phyloP scores from a whole-genome alignment of 2,797 vertebrate genomes.

The Leptodactylus fallax region DNA sequence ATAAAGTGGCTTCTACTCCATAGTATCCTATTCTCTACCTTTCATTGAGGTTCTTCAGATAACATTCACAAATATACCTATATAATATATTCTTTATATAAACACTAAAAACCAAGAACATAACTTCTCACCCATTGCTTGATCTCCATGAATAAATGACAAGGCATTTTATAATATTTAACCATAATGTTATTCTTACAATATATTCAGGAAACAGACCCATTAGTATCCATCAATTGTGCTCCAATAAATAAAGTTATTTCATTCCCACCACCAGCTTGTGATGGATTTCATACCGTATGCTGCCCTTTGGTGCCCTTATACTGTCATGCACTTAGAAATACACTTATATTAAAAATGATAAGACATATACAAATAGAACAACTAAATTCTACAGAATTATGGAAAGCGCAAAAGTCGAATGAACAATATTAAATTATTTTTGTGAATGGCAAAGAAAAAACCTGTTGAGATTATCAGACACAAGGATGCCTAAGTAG shows the following conservation, averaged over 20 bases:
- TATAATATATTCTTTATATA: not conserved
- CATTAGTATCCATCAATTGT: not conserved
- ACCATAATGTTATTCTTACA: not conserved
- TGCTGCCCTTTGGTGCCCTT: not conserved
- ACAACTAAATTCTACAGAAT: not conserved
- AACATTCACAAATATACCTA: not conserved
- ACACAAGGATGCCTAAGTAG: slow-evolving; percentile 28
- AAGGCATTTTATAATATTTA: not conserved
- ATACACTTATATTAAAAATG: not conserved
- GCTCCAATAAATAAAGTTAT: not conserved
- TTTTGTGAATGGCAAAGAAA: not conserved
- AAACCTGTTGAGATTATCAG: slow-evolving; percentile 12
- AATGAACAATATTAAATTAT: not conserved
- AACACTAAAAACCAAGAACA: not conserved
- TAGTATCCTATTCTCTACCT: not conserved
- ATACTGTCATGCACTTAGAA: not conserved
- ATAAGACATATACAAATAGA: not conserved
- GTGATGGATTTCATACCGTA: slow-evolving; percentile 1
- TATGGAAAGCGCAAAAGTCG: not conserved
- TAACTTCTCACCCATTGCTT: not conserved
- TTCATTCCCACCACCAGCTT: not conserved
- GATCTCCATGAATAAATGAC: not conserved
- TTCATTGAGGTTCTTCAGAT: not conserved
- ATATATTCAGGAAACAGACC: not conserved
- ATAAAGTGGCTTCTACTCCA: not conserved